Evolutionary conservation across 2,888 invertebrate species (phyloP), one percentile per base, ranked within the genome.

Genomic region (Nasonia oneida): DNA sequence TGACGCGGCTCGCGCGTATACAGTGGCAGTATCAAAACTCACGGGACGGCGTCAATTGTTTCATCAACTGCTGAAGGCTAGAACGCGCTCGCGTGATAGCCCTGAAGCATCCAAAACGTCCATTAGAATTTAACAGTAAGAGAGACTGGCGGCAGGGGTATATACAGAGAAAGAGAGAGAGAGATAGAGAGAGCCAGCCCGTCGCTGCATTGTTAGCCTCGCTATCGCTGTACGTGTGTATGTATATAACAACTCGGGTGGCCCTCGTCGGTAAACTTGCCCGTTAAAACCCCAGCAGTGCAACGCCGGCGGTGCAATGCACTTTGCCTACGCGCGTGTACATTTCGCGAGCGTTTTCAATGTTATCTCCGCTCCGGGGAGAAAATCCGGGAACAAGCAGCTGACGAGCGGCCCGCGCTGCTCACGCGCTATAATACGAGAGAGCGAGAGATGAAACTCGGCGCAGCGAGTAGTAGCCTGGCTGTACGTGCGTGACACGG

Each of bases 361-460:
- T 81, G 80, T 85, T 85, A 85, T 81, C 85, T 71, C 71, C 53
- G 53, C 76, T 15, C 57, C 8, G 57, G 73, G 37, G 85, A 81
- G 76, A 75, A 77, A 85, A 84, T 84, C 84, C 84, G 64, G 71
- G 71, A 81, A 73, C 77, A 85, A 61, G 76, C 76, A 74, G 70
- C 29, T 15, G 42, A 70, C 50, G 47, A 64, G 50, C 23, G 23
- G 23, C 23, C 23, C 23, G 23, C 23, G 23, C 23, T 23, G 23
- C 23, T 23, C 23, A 23, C 23, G 23, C 23, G 23, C 23, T 23
- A 23, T 23, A 23, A 23, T 23, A 23, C 23, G 23, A 23, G 23
- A 23, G 47, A 64, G 50, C 42, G 76, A 39, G 39, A 18, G 37
- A 71, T 23, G 61, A 61, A 61, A 61, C 71, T 39, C 71, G 33